phyloP scores from a whole-genome alignment of 2,113 vertebrate genomes.

The Osmerus eperlanus region DNA sequence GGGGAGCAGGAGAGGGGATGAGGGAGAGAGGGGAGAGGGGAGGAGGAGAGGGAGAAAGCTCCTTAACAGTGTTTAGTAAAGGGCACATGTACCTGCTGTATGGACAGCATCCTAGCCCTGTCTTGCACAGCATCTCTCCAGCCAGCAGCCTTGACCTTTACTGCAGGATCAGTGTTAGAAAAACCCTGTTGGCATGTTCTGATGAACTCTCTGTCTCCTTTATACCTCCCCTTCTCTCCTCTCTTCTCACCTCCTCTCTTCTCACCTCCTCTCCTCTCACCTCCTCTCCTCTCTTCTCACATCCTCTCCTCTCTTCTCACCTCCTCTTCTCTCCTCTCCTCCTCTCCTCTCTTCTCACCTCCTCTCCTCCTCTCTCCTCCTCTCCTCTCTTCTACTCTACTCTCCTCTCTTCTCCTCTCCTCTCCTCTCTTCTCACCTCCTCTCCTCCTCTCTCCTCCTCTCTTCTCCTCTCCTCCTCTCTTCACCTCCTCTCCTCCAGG shows the following conservation, averaged over 20 bases:
- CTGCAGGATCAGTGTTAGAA: not conserved
- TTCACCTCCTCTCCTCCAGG: constrained; percentile 47
- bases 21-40: not conserved
- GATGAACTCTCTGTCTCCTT: constrained; percentile 2
- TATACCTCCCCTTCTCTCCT: not conserved
- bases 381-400: too few species aligned
- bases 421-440: too few species aligned
- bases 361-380: too few species aligned
- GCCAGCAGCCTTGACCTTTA: not conserved
- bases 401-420: too few species aligned
- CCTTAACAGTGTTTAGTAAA: constrained; percentile 9
- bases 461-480: not conserved
- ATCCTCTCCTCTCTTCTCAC: too few species aligned
- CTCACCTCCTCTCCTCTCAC: not conserved
- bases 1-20: not conserved
- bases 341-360: too few species aligned
- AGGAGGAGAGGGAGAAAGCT: not conserved
- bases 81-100: constrained; percentile 19
- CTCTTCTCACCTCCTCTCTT: not conserved
- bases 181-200: not conserved
- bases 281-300: too few species aligned
- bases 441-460: not conserved
- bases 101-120: not conserved
- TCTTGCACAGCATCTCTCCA: constrained; percentile 1
- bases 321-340: too few species aligned